Percentiles rank a stretch among this genome's conserved stretches.
Conservation (phyloP, 2,888 invertebrate species). For the Drosophila leonis region DNA sequence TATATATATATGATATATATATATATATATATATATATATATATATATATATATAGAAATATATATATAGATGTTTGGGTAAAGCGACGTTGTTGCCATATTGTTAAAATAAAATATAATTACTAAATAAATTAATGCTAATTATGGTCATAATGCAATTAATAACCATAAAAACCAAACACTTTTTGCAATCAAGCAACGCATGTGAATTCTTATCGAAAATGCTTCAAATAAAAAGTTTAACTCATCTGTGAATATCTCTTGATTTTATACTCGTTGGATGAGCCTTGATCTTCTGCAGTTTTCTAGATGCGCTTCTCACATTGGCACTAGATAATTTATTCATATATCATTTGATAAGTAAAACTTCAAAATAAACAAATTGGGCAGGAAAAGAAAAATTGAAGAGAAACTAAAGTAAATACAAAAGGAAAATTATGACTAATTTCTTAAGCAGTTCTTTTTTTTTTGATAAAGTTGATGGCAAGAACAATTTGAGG, state of each 20-base stretch:
- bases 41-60: no score
- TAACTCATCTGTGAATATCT: not conserved
- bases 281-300: no score
- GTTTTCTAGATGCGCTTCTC: no score
- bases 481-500: conserved; percentile 40
- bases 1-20: no score
- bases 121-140: conserved; percentile 58
- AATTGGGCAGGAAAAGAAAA: not conserved
- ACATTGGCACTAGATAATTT: no score
- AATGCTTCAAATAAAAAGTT: not conserved
- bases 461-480: conserved; percentile 43
- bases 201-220: not conserved
- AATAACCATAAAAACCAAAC: conserved; percentile 15
- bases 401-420: conserved; percentile 26
- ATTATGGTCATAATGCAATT: conserved; percentile 52
- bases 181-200: conserved; percentile 20
- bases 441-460: conserved; percentile 56
- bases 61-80: not conserved
- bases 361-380: not conserved
- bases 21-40: no score
- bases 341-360: not conserved
- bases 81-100: conserved; percentile 10
- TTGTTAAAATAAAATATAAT: conserved; percentile 56
- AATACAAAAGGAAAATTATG: not conserved
- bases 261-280: not conserved